Percentiles rank a stretch among this genome's conserved stretches.
phyloP scores from a whole-genome alignment of 2,797 vertebrate genomes.

The Prunella strophiata region DNA sequence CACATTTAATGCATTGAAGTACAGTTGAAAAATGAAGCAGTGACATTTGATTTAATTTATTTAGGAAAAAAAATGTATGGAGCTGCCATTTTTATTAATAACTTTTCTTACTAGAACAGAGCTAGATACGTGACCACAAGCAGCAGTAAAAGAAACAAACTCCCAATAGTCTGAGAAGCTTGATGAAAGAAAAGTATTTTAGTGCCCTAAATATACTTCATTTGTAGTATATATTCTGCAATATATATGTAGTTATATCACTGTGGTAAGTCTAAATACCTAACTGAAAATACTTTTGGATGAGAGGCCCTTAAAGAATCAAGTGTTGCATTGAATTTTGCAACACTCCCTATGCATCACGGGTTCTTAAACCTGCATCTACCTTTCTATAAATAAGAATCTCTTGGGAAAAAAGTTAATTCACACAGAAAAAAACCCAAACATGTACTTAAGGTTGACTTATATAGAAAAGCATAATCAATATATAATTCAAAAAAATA shows the following conservation, averaged over 20 bases:
- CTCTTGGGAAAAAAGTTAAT: not conserved
- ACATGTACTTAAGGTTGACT: not conserved
- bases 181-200: not conserved
- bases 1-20: not conserved
- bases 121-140: not conserved
- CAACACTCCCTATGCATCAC: accelerated
- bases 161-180: not conserved
- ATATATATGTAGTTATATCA: not conserved
- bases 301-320: not conserved
- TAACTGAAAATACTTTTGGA: not conserved
- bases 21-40: not conserved
- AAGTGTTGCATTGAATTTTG: not conserved
- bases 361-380: not conserved
- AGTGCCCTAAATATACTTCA: not conserved
- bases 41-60: not conserved
- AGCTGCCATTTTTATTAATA: not conserved
- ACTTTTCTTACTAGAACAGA: not conserved
- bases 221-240: not conserved
- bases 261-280: not conserved
- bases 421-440: not conserved
- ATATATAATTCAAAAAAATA: not conserved
- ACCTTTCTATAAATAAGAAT: not conserved
- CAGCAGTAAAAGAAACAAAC: not conserved
- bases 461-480: not conserved
- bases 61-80: not conserved